phyloP scores from a whole-genome alignment of 2,888 invertebrate genomes.

The Bhutanitis thaidina region DNA sequence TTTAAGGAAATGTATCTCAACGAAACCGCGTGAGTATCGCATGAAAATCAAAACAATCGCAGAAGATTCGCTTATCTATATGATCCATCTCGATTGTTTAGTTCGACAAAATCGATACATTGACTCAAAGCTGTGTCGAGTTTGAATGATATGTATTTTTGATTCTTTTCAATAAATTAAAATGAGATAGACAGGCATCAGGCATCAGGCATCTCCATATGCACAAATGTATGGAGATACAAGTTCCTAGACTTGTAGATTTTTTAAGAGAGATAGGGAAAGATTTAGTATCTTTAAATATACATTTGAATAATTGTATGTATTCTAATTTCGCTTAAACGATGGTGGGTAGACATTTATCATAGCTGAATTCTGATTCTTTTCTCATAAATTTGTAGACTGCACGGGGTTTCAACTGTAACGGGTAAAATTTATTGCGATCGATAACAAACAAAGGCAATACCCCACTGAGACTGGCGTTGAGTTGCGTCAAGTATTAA shows the following conservation, averaged over 20 bases:
- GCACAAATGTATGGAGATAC: background rate
- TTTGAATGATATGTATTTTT: constrained; percentile 26
- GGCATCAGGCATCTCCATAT: too few species aligned
- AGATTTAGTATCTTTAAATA: constrained; percentile 10
- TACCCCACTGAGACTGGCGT: constrained; percentile 47
- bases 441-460: constrained; percentile 57
- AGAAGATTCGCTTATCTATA: constrained; percentile 50
- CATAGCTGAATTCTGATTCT: constrained; percentile 44
- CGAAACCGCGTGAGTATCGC: constrained; percentile 42
- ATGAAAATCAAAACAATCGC: constrained; percentile 38
- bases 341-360: constrained; percentile 49
- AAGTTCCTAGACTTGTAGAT: background rate
- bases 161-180: background rate
- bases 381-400: constrained; percentile 57
- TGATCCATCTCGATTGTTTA: constrained; percentile 60
- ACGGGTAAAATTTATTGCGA: constrained; percentile 60
- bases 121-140: constrained; percentile 40
- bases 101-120: constrained; percentile 44
- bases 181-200: background rate
- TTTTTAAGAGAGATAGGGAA: background rate
- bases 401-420: constrained; percentile 56
- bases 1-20: constrained; percentile 62
- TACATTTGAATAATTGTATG: constrained; percentile 24
- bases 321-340: constrained; percentile 40
- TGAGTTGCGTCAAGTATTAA: constrained; percentile 34